Conservation (phyloP, 30 jellyfish, hydroid and myxozoan species). For the Haliclystus octoradiatus region DNA sequence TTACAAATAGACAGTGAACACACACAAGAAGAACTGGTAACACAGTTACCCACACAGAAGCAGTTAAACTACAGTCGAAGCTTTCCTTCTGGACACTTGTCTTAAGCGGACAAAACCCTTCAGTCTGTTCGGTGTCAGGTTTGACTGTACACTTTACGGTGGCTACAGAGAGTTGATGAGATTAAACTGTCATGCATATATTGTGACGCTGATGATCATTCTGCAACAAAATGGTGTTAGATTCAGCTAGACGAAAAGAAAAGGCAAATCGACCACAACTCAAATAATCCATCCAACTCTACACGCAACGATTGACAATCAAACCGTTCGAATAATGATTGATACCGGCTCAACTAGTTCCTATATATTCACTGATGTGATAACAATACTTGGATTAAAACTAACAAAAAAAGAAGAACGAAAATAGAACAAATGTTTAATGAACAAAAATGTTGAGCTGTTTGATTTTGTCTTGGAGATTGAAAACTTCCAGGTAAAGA, state of each 20-base stretch:
- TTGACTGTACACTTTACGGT: slow-evolving; percentile 51
- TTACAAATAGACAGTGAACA: too few relatives aligned
- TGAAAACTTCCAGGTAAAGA: slow-evolving; percentile 22
- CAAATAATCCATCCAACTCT: slow-evolving; percentile 42
- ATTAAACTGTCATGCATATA: slow-evolving; percentile 38
- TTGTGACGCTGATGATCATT: slow-evolving; percentile 32
- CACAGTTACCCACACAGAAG: too few relatives aligned
- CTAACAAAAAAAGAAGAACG: slow-evolving; percentile 26
- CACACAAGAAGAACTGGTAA: too few relatives aligned
- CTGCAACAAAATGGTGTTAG: slow-evolving; percentile 23
- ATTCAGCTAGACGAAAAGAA: slow-evolving; percentile 28
- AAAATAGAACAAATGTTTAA: slow-evolving; percentile 29
- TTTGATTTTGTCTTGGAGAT: slow-evolving; percentile 9
- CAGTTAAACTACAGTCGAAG: slow-evolving; percentile 56
- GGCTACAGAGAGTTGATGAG: slow-evolving; percentile 36
- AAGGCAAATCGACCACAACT: too few relatives aligned
- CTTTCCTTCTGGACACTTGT: slow-evolving; percentile 43
- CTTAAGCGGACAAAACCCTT: slow-evolving; percentile 55
- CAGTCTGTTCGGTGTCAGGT: slow-evolving; percentile 52
- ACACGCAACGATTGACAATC: slow-evolving; percentile 35
- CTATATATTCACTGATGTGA: slow-evolving; percentile 28
- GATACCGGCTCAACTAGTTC: slow-evolving; percentile 42
- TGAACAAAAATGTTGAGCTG: slow-evolving; percentile 17
- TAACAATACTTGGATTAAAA: slow-evolving; percentile 30
- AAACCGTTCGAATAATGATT: slow-evolving; percentile 21